A percentile compares a stretch with the other conserved stretches of the same genome.
Evolutionary conservation across 1,140 invertebrate species (phyloP).

Genomic region (Lepeophtheirus salmonis): DNA sequence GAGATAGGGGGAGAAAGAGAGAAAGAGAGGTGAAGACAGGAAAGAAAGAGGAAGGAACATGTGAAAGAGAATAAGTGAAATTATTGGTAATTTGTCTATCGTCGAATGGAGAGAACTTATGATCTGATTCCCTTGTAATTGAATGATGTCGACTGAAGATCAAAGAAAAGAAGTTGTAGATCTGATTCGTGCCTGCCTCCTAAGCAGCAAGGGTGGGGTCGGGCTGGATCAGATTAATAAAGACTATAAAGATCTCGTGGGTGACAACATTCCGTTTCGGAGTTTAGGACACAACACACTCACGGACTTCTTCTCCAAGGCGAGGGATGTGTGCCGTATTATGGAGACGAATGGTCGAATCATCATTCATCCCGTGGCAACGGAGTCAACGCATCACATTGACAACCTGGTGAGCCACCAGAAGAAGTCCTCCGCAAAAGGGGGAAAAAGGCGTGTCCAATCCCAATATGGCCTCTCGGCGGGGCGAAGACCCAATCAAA

Average conservation of each 20-base stretch:
- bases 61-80: too few species aligned
- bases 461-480: not conserved
- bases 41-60: too few species aligned
- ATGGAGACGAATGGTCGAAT: constrained; percentile 29
- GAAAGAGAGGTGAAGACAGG: too few species aligned
- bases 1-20: too few species aligned
- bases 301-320: constrained; percentile 34
- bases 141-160: not conserved
- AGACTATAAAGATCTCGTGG: constrained; percentile 37
- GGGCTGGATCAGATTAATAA: constrained; percentile 22
- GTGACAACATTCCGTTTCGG: constrained; percentile 36
- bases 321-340: constrained; percentile 32
- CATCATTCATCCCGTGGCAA: constrained; percentile 34
- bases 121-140: too few species aligned
- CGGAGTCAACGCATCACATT: constrained; percentile 36
- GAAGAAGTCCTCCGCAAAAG: constrained; percentile 4
- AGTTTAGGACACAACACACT: constrained; percentile 35
- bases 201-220: constrained; percentile 24
- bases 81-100: too few species aligned
- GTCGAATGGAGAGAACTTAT: too few species aligned
- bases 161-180: not conserved
- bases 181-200: constrained; percentile 22
- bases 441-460: not conserved
- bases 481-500: not conserved
- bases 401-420: constrained; percentile 36